phyloP scores from a whole-genome alignment of 2,888 invertebrate genomes.

The Steinernema carpocapsae region DNA sequence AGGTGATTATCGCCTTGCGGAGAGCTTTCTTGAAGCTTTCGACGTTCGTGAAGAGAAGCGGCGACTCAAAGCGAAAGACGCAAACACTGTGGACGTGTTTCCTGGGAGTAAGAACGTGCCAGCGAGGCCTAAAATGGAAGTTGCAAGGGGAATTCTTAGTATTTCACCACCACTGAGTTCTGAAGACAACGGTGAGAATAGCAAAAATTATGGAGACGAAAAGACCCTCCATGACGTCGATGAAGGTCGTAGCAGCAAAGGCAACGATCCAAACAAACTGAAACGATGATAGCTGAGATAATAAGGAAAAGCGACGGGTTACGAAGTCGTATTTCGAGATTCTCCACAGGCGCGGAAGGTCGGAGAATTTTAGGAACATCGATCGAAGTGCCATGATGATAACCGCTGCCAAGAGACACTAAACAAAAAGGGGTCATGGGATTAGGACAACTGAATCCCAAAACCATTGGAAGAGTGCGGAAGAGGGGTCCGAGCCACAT shows the following conservation, averaged over 20 bases:
- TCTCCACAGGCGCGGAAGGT: constrained; percentile 78
- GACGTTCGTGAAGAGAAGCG: constrained; percentile 71
- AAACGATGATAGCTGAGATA: constrained; percentile 36
- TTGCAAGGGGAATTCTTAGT: no score
- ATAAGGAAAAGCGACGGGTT: constrained; percentile 34
- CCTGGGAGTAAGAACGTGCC: constrained; percentile 33
- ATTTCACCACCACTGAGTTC: constrained; percentile 73
- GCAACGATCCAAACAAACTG: constrained; percentile 79
- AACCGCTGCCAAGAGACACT: constrained; percentile 69
- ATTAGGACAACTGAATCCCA: no score
- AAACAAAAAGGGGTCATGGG: constrained; percentile 26
- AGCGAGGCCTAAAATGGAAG: constrained; percentile 36
- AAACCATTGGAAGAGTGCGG: constrained; percentile 81
- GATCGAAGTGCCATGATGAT: constrained; percentile 70
- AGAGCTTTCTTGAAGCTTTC: constrained; percentile 68
- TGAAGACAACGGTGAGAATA: constrained; percentile 78
- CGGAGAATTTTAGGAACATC: constrained; percentile 75
- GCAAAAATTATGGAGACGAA: constrained; percentile 79
- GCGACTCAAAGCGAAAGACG: constrained; percentile 70
- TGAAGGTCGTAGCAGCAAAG: constrained; percentile 78
- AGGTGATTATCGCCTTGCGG: constrained; percentile 31
- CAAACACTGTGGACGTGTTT: constrained; percentile 49
- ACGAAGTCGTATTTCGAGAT: constrained; percentile 80
- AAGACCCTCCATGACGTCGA: constrained; percentile 84
- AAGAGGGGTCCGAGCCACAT: constrained; percentile 87